Evolutionary conservation across 2,113 vertebrate genomes (phyloP).

Genomic region (Aramus guarauna): DNA sequence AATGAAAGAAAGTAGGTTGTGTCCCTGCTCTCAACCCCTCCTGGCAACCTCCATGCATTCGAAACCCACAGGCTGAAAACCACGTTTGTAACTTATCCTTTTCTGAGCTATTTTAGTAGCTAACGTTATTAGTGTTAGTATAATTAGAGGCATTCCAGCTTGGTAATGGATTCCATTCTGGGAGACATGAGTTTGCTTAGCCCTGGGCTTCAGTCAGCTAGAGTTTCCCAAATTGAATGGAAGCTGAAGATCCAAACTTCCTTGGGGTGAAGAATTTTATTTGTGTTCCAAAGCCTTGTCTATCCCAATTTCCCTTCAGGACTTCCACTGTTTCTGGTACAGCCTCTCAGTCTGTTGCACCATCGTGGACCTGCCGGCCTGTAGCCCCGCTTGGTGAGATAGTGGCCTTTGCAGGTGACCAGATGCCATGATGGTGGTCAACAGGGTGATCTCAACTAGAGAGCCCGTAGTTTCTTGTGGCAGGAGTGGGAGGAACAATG

Average conservation of each 20-base stretch:
- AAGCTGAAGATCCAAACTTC: constrained; percentile 21
- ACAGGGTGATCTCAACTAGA: neutral
- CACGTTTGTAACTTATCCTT: constrained; percentile 24
- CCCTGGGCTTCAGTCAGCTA: constrained; percentile 40
- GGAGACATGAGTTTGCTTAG: constrained; percentile 22
- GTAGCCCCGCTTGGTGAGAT: neutral
- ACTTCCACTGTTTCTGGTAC: neutral
- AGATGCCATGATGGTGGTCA: too few relatives aligned
- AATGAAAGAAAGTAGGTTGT: neutral
- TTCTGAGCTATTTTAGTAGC: constrained; percentile 22
- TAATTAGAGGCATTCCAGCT: constrained; percentile 48
- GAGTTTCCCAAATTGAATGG: constrained; percentile 30
- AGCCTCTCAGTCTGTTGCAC: neutral
- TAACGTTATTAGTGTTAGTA: constrained; percentile 13
- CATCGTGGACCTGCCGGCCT: neutral
- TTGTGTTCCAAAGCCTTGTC: neutral
- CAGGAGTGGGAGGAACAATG: neutral
- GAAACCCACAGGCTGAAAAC: neutral
- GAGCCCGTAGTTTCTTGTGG: neutral
- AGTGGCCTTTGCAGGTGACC: neutral
- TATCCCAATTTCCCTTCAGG: neutral
- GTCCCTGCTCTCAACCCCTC: neutral
- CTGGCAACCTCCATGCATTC: neutral
- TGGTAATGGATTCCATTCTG: constrained; percentile 5
- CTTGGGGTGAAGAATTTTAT: neutral